These are phyloP conservation scores for Nesospiza acunhae DNA, from an alignment of 2,113 vertebrate genomes.

Conservation along the genomic window DNA sequence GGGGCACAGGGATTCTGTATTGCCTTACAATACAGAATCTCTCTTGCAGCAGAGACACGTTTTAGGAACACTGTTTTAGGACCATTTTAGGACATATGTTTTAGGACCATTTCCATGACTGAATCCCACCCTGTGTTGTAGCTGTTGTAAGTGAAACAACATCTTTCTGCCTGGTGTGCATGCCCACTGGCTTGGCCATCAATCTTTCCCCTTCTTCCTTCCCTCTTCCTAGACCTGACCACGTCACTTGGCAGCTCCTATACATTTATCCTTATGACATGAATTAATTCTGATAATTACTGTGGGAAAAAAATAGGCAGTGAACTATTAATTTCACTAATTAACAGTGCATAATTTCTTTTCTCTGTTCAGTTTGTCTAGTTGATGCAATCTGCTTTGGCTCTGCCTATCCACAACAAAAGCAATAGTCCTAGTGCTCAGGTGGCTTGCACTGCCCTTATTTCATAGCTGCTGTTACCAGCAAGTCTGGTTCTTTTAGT, in stretches of 20 bases:
- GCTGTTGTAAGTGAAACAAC: not conserved
- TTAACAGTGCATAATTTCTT: not conserved
- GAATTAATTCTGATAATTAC: not conserved
- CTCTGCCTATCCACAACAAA: not conserved
- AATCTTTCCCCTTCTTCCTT: not conserved
- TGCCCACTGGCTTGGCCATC: not conserved
- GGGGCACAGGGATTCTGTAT: not conserved
- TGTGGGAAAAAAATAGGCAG: not conserved
- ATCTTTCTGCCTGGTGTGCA: not conserved
- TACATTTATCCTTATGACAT: not conserved
- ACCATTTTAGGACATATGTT: not conserved
- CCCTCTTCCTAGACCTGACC: not conserved
- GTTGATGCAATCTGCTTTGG: not conserved
- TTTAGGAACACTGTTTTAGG: not conserved
- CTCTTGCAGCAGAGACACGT: not conserved
- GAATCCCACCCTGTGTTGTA: not conserved
- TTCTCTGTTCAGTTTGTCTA: not conserved
- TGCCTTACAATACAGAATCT: not conserved
- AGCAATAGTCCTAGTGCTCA: not conserved
- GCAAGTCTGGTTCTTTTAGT: not conserved
- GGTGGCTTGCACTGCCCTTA: not conserved
- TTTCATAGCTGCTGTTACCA: not conserved
- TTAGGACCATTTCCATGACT: not conserved
- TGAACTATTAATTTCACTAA: not conserved
- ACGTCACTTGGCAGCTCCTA: not conserved